These are phyloP conservation scores for Cerastoderma edule DNA, from an alignment of 2,888 invertebrate genomes.

Conservation along the genomic window DNA sequence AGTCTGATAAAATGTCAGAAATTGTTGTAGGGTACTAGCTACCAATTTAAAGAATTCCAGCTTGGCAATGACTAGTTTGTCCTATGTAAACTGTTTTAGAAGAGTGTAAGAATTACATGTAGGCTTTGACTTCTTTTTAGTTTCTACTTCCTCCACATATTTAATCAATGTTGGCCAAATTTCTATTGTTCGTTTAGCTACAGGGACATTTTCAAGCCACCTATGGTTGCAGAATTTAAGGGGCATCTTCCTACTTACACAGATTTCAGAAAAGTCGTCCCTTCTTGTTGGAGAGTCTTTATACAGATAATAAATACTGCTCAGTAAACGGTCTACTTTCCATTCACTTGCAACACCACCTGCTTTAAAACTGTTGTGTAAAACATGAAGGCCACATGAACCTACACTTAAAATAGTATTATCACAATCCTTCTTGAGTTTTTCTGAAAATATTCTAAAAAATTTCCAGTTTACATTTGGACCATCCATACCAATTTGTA, in stretches of 20 bases:
- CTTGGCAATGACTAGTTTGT: no score
- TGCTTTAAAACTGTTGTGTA: conserved; percentile 34
- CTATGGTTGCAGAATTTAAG: conserved; percentile 67
- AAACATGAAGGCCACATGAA: conserved; percentile 49
- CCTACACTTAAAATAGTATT: conserved; percentile 44
- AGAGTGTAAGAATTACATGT: conserved; percentile 38
- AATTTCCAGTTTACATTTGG: conserved; percentile 52
- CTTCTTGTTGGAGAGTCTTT: conserved; percentile 69
- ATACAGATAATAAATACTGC: conserved; percentile 69
- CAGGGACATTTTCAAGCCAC: conserved; percentile 63
- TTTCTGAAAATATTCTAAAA: conserved; percentile 16
- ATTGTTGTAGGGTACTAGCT: conserved; percentile 40
- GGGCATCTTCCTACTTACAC: conserved; percentile 54
- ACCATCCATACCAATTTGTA: conserved; percentile 50
- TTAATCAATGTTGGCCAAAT: conserved; percentile 34
- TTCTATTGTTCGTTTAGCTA: conserved; percentile 44
- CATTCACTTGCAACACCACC: conserved; percentile 32
- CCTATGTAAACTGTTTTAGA: conserved; percentile 19
- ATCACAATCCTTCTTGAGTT: conserved; percentile 31
- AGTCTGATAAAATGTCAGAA: conserved; percentile 45
- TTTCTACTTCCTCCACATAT: conserved; percentile 48
- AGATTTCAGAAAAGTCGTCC: conserved; percentile 9
- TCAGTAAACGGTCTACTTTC: conserved; percentile 61
- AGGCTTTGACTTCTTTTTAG: conserved; percentile 41
- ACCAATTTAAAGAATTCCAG: conserved; percentile 48